phyloP scores from a whole-genome alignment of 1,140 invertebrate genomes.

The Drosophila repleta region DNA sequence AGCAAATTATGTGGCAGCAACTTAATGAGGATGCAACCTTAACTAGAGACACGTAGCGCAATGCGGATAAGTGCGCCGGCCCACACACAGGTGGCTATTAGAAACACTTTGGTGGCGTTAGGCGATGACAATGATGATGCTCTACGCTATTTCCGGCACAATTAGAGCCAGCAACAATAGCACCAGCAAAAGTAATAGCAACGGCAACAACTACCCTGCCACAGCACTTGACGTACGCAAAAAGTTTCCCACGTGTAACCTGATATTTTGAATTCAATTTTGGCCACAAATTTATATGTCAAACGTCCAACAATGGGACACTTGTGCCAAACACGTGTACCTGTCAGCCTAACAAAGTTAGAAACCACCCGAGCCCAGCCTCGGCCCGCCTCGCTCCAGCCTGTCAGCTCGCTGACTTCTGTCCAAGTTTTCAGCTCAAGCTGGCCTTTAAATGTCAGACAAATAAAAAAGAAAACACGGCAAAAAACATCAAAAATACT shows the following conservation, averaged over 20 bases:
- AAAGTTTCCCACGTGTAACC: constrained; percentile 67
- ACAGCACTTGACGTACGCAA: neutral
- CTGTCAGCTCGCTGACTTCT: constrained; percentile 52
- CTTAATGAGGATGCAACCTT: constrained; percentile 77
- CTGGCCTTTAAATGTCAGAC: constrained; percentile 49
- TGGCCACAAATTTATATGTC: constrained; percentile 56
- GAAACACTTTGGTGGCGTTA: constrained; percentile 76
- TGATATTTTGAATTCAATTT: constrained; percentile 82
- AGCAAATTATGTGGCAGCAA: constrained; percentile 70
- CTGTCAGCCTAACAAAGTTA: constrained; percentile 75
- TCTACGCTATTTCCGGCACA: constrained; percentile 72
- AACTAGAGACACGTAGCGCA: constrained; percentile 72
- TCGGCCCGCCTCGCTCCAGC: no score
- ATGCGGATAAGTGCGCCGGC: constrained; percentile 21
- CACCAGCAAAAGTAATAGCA: no score
- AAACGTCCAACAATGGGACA: constrained; percentile 69
- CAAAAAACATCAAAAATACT: constrained; percentile 10
- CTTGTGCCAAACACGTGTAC: constrained; percentile 78
- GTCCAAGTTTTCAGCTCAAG: constrained; percentile 55
- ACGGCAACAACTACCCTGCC: neutral
- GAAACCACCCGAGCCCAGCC: neutral
- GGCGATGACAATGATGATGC: constrained; percentile 45
- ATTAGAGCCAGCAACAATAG: constrained; percentile 39
- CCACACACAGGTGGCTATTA: constrained; percentile 73
- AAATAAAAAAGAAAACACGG: constrained; percentile 2